phyloP scores from a whole-genome alignment of 2,888 invertebrate genomes.

The Hydrotaea cyrtoneurina region DNA sequence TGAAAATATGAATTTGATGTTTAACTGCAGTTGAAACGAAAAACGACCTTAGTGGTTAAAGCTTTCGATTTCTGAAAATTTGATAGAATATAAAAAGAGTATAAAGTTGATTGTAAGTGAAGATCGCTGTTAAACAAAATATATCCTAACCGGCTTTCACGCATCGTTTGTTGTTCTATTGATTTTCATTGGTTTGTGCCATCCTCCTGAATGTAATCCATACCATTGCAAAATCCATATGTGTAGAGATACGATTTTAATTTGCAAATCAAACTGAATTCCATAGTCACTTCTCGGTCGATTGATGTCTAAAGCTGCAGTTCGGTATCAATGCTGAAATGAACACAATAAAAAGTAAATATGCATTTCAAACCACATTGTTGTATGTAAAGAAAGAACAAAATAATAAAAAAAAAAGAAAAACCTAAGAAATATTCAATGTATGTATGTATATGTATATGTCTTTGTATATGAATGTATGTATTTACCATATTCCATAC shows the following conservation, averaged over 20 bases:
- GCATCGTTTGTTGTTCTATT: neutral
- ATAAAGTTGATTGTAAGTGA: no score
- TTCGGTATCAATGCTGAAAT: neutral
- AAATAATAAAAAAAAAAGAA: no score
- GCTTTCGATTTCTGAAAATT: no score
- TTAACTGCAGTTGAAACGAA: no score
- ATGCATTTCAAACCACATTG: neutral
- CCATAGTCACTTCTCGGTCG: neutral
- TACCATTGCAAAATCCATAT: no score
- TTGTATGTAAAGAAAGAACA: neutral
- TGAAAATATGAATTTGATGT: no score
- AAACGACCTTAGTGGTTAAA: no score
- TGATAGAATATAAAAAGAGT: no score
- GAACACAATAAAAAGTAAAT: no score
- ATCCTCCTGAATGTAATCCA: no score
- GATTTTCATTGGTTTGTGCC: neutral
- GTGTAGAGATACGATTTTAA: neutral
- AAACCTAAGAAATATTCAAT: no score
- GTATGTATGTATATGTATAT: conserved; percentile 7
- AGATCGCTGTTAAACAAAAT: neutral
- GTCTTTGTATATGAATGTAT: conserved; percentile 2
- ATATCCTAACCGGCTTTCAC: neutral
- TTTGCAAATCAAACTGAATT: neutral
- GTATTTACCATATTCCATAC: conserved; percentile 1
- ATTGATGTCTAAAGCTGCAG: neutral